These are phyloP conservation scores for Bombus cullumanus DNA, from an alignment of 1,140 invertebrate species.

Conservation along the genomic window DNA sequence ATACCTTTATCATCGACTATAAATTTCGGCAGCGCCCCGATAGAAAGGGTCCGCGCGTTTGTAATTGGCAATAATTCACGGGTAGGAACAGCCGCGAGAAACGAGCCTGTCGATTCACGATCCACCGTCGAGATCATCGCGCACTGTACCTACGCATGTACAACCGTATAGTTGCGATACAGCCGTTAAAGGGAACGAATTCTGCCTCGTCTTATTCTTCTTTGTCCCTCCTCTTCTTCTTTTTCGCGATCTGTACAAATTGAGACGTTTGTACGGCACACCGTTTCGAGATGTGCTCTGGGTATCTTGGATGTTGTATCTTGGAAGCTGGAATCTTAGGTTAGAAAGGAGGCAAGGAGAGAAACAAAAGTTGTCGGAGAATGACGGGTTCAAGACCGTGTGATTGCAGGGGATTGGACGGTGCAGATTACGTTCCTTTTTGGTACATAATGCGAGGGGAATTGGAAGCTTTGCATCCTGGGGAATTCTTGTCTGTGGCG, in stretches of 20 bases:
- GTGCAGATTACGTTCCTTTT: neutral
- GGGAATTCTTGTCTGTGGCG: neutral
- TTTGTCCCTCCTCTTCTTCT: neutral
- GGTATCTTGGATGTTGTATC: neutral
- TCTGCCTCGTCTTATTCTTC: neutral
- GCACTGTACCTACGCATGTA: neutral
- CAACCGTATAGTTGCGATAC: slow-evolving; percentile 3
- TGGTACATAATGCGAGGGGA: neutral
- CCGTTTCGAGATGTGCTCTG: neutral
- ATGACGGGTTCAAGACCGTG: neutral
- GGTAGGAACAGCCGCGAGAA: neutral
- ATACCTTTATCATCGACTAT: slow-evolving; percentile 75
- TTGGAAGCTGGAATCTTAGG: neutral
- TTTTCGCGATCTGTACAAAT: slow-evolving; percentile 23
- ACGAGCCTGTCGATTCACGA: slow-evolving; percentile 31
- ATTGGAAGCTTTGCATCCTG: neutral
- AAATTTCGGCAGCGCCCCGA: slow-evolving; percentile 70
- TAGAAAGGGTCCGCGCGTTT: slow-evolving; percentile 41
- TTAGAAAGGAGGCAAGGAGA: neutral
- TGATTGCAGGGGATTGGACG: neutral
- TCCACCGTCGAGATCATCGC: slow-evolving; percentile 3
- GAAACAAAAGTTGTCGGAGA: neutral
- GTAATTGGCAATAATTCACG: slow-evolving; percentile 72
- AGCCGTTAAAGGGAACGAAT: neutral
- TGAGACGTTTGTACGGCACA: slow-evolving; percentile 20